Evolutionary conservation across 2,888 invertebrate species (phyloP).

Genomic region (Maniola hyperantus): DNA sequence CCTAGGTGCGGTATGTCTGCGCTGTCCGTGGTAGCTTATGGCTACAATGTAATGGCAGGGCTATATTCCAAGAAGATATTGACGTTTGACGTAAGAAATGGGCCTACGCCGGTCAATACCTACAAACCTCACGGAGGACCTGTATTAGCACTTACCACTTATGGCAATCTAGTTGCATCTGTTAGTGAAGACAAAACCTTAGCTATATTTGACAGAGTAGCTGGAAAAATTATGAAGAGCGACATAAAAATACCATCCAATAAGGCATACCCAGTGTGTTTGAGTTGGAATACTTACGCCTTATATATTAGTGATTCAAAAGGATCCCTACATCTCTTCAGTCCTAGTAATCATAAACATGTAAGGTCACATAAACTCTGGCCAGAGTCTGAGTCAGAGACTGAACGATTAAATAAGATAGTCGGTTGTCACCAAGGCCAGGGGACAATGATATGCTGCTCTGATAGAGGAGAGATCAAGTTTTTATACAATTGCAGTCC

Average conservation of each 20-base stretch:
- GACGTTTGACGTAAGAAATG: slow-evolving; percentile 77
- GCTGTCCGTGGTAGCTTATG: slow-evolving; percentile 74
- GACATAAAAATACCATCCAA: slow-evolving; percentile 66
- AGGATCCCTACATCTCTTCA: slow-evolving; percentile 68
- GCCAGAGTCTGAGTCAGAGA: slow-evolving; percentile 60
- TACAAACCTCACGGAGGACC: slow-evolving; percentile 81
- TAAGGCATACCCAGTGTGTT: slow-evolving; percentile 69
- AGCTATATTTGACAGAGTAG: slow-evolving; percentile 81
- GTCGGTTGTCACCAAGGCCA: slow-evolving; percentile 68
- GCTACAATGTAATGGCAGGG: slow-evolving; percentile 77
- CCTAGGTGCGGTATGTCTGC: slow-evolving; percentile 77
- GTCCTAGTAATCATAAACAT: slow-evolving; percentile 61
- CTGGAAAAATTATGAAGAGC: slow-evolving; percentile 67
- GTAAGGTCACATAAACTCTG: slow-evolving; percentile 64
- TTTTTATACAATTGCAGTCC: slow-evolving; percentile 74
- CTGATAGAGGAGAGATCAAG: slow-evolving; percentile 74
- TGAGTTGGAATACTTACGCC: slow-evolving; percentile 68
- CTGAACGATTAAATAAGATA: slow-evolving; percentile 66
- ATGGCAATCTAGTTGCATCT: slow-evolving; percentile 78
- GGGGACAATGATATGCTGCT: slow-evolving; percentile 70
- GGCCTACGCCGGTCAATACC: slow-evolving; percentile 59
- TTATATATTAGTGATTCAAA: slow-evolving; percentile 75
- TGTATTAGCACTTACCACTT: slow-evolving; percentile 67
- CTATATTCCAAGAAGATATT: slow-evolving; percentile 80
- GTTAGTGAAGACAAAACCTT: slow-evolving; percentile 83